phyloP scores from a whole-genome alignment of 2,888 invertebrate genomes.

The Tanaodytes sp. region DNA sequence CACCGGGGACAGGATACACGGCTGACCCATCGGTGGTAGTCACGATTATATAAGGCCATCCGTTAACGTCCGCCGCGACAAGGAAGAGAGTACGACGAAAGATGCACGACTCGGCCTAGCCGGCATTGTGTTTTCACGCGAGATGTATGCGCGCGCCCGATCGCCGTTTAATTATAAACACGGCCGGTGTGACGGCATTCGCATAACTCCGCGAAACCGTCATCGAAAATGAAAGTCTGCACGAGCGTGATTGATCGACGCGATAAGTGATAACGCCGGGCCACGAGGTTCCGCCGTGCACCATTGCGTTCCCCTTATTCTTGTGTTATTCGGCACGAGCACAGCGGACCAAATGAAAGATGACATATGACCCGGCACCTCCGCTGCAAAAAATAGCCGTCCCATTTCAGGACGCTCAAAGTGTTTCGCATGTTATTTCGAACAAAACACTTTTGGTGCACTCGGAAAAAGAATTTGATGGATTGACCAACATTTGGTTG shows the following conservation, averaged over 20 bases:
- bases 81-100: conserved; percentile 34
- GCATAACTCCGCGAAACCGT: conserved; percentile 42
- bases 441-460: too few species aligned
- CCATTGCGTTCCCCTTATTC: too few species aligned
- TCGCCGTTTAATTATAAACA: conserved; percentile 48
- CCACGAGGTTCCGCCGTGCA: too few species aligned
- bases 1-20: conserved; percentile 44
- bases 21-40: conserved; percentile 46
- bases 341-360: too few species aligned
- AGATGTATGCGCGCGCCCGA: conserved; percentile 27
- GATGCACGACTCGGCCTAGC: conserved; percentile 30
- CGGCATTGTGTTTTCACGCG: conserved; percentile 34
- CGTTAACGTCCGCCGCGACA: conserved; percentile 47
- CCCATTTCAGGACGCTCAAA: too few species aligned
- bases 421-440: too few species aligned
- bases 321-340: too few species aligned
- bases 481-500: too few species aligned
- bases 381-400: too few species aligned
- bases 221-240: conserved; percentile 48
- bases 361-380: too few species aligned
- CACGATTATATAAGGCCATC: conserved; percentile 56
- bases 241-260: conserved; percentile 35
- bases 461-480: too few species aligned
- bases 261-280: conserved; percentile 27
- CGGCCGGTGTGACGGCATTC: conserved; percentile 32